Evolutionary conservation across 2,113 vertebrate genomes (phyloP), one percentile per base, ranked within the genome.

Genomic region (Osmerus mordax): DNA sequence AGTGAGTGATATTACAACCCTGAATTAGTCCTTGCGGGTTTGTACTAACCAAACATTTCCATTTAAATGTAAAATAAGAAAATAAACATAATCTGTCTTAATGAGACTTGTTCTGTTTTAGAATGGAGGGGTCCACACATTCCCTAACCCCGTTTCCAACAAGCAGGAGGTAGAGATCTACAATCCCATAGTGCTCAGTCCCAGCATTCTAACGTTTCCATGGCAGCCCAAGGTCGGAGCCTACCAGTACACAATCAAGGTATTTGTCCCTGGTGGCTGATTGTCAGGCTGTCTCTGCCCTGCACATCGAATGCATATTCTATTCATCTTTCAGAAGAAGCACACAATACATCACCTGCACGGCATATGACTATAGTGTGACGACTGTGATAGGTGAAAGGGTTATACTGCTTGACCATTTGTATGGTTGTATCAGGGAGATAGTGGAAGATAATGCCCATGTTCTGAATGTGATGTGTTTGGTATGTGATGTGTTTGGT

Each of bases 161-260:
- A 94, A 95, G 79, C 97, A 99, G 88, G 96, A 98, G 58, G 94
- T 97, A 16, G 96, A 98, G 84, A 95, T 99, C 75, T 94, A 95
- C 65, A 75, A 93, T 60, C 96, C 96, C 7, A 96, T 99, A 81
- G 83, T 95, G 16, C 94, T 99, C 18, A 86, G 81, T 19, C 97
- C 96, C 5, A 90, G 89, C 79, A 93, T 98, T 86, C 89, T 99
- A 79, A 95, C 93, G 0, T 99, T 98, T 87, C 97, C 96, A n/a
- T 99, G 97, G 97, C 97, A 99, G 84, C 94, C 96, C 4, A 94
- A 92, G 85, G 89, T 94, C 2, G 96, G 94, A 70, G 89, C 92
- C 5, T 98, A 98, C 90, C 95, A 96, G 85, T 95, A 98, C 78
- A 91, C 87, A 54, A 95, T 99, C 81, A 87, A 95, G 96, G 97